Conservation (phyloP, 2,113 vertebrate genomes). For the Heterotilapia buettikoferi region DNA sequence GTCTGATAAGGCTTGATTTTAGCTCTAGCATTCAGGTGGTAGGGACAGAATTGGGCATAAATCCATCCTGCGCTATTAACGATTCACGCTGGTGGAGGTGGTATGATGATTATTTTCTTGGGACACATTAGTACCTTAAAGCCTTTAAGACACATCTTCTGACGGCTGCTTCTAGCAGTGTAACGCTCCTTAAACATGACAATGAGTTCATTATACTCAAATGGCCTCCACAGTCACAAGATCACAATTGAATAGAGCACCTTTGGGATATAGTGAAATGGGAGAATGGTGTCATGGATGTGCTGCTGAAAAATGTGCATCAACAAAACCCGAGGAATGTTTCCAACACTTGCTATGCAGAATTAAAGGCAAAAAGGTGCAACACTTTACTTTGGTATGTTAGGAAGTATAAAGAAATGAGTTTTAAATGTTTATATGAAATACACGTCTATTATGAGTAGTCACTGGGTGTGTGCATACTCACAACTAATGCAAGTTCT, state of each 20-base stretch:
- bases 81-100: rapidly evolving
- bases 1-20: neutral
- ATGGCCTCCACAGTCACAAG: neutral
- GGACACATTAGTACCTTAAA: neutral
- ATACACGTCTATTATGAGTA: neutral
- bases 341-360: neutral
- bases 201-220: neutral
- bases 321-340: neutral
- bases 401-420: neutral
- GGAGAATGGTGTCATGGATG: neutral
- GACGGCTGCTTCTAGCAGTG: neutral
- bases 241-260: neutral
- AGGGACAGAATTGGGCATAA: neutral
- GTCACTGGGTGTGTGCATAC: neutral
- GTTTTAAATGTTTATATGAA: neutral
- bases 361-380: rapidly evolving
- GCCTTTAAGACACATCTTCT: neutral
- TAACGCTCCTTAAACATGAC: neutral
- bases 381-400: neutral
- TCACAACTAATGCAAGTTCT: neutral
- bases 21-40: neutral
- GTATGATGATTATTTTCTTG: neutral
- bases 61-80: rapidly evolving
- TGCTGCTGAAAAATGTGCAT: neutral
- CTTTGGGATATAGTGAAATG: neutral